Percentiles rank a stretch among this genome's conserved stretches.
These are phyloP conservation scores for Ibidorhyncha struthersii DNA, from an alignment of 2,113 vertebrate genomes.

Conservation along the genomic window DNA sequence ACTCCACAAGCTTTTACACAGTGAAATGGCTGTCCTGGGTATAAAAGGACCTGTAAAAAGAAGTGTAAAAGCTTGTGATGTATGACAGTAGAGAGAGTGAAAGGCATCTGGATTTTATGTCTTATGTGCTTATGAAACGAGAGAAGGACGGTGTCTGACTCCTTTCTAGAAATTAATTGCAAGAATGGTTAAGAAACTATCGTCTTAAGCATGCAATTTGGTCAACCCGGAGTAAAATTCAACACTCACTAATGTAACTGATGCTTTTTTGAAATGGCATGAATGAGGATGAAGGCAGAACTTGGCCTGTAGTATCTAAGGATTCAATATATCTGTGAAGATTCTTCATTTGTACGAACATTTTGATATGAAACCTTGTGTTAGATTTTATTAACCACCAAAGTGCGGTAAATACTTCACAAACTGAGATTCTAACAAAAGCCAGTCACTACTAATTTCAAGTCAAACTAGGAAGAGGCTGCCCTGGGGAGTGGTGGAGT, in stretches of 20 bases:
- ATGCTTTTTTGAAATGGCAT: neutral
- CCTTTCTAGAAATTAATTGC: neutral
- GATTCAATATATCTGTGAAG: neutral
- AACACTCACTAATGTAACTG: neutral
- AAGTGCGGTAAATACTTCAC: neutral
- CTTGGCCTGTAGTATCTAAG: neutral
- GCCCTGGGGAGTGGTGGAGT: too few species aligned
- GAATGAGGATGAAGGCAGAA: neutral
- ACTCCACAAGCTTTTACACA: slow-evolving; percentile 52
- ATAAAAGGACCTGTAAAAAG: slow-evolving; percentile 47
- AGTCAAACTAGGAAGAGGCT: neutral
- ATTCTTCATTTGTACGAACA: neutral
- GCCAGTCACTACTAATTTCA: neutral
- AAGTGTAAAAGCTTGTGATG: slow-evolving; percentile 32
- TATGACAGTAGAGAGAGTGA: slow-evolving; percentile 1
- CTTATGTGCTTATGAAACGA: neutral
- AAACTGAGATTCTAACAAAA: neutral
- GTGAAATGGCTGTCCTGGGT: slow-evolving; percentile 8
- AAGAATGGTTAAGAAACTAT: neutral
- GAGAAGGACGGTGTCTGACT: neutral
- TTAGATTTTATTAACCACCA: neutral
- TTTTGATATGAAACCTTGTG: neutral
- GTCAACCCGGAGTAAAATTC: neutral
- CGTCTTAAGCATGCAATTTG: neutral
- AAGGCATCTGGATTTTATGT: neutral